These are phyloP conservation scores for Ochotona princeps DNA, from an alignment of 2,113 vertebrate species.

Conservation along the genomic window DNA sequence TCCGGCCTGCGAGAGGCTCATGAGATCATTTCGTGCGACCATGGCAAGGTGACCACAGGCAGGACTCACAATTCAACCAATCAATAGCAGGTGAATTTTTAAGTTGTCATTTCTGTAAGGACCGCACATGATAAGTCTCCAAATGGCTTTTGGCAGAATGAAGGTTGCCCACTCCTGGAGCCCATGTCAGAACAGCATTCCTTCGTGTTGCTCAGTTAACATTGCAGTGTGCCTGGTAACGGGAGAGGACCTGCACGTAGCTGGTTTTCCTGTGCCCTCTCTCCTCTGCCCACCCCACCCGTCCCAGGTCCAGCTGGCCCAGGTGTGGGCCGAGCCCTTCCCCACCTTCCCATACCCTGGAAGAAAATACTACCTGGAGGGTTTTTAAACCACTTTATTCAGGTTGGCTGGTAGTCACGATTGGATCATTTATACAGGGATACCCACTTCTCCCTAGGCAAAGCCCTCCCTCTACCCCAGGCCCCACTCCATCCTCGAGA, in stretches of 20 bases:
- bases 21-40: too few species aligned
- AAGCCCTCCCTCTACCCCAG: constrained; percentile 31
- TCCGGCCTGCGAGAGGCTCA: too few species aligned
- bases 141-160: not conserved
- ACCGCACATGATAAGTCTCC: too few species aligned
- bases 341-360: not conserved
- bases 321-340: not conserved
- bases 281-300: not conserved
- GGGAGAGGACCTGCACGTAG: not conserved
- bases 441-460: constrained; percentile 23
- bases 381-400: constrained; percentile 87
- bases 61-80: too few species aligned
- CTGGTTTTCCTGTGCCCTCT: not conserved
- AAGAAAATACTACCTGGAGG: not conserved
- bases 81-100: too few species aligned
- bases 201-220: not conserved
- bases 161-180: too few species aligned
- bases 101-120: too few species aligned
- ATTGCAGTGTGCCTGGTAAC: not conserved
- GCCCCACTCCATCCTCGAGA: not conserved
- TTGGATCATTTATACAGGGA: constrained; percentile 47
- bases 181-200: not conserved
- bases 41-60: too few species aligned
- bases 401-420: constrained; percentile 79
- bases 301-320: not conserved